phyloP scores from a whole-genome alignment of 2,888 invertebrate species.

The Meganola albula region DNA sequence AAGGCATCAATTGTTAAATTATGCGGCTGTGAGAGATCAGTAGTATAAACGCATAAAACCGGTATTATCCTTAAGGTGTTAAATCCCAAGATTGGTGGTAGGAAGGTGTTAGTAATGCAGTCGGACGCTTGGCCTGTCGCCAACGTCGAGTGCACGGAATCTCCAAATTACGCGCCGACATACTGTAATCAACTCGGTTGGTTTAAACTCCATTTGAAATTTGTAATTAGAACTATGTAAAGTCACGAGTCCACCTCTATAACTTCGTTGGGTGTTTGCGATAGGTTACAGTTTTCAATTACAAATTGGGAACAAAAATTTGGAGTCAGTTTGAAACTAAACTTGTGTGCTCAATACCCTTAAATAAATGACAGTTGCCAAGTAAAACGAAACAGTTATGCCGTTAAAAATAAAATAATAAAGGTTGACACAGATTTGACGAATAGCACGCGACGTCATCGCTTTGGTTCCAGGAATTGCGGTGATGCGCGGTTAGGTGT shows the following conservation, averaged over 20 bases:
- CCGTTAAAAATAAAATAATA: too few species aligned
- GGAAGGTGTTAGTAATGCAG: slow-evolving; percentile 9
- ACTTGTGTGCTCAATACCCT: slow-evolving; percentile 13
- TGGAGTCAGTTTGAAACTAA: slow-evolving; percentile 11
- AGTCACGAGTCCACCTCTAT: slow-evolving; percentile 12
- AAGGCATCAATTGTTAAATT: too few species aligned
- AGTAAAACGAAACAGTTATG: too few species aligned
- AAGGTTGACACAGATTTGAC: too few species aligned
- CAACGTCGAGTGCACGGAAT: slow-evolving; percentile 27
- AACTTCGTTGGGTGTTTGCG: slow-evolving; percentile 18
- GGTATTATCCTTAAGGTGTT: too few species aligned
- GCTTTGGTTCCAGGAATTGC: too few species aligned
- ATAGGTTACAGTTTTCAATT: slow-evolving; percentile 34
- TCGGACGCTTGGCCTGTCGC: slow-evolving; percentile 19
- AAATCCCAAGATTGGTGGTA: neutral
- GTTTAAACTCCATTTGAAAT: slow-evolving; percentile 37
- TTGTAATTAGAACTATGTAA: slow-evolving; percentile 38
- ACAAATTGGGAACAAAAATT: slow-evolving; percentile 27
- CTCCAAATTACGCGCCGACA: slow-evolving; percentile 34
- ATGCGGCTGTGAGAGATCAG: too few species aligned
- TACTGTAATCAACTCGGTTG: slow-evolving; percentile 37
- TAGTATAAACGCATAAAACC: too few species aligned
- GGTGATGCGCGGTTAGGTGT: too few species aligned
- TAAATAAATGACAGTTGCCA: slow-evolving; percentile 32
- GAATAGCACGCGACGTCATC: too few species aligned